Base-by-base conservation (phyloP, 1,140 invertebrate genomes). In the Episyrphus balteatus region DNA sequence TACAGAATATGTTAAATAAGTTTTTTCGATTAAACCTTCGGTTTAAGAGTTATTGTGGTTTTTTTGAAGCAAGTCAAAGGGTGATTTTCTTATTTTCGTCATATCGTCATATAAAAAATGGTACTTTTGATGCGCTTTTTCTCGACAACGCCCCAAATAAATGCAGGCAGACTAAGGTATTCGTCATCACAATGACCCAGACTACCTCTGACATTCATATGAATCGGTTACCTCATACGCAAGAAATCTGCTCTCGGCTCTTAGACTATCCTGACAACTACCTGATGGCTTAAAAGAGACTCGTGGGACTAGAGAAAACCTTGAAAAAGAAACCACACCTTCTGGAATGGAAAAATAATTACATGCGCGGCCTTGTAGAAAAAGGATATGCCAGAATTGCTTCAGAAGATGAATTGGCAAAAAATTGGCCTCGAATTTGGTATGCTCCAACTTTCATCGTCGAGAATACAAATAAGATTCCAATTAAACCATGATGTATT, bases 381-480 rank as follows among this genome's bases (percentile, higher is more conserved):
- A 45, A 46, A 31, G 33, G 33, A 17, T 50, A 46, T 30, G 48
- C 44, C n/a, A 33, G 42, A 9, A 47, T 44, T 13, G 1, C 38
- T 1, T 15, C 14, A 1, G 14, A 12, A 3, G 13, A 44, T 9
- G 17, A 53, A 32, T 13, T 21, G n/a, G 2, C 19, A 11, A 31
- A 14, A 9, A n/a, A 13, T 12, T 9, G n/a, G 15, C 10, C 15
- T 11, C 10, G 37, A 11, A 50, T 26, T 12, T 47, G 38, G 45
- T 47, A 50, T 42, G 31, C 50, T 13, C 48, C 45, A 6, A 42
- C 50, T 44, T 53, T 53, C 21, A 38, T 26, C 10, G 37, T 47
- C 2, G 14, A 36, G 21, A 53, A 53, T 36, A 14, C 41, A 5
- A 50, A 50, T 26, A 50, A 52, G 8, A n/a, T n/a, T n/a, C 44